A percentile compares a stretch with the other conserved stretches of the same genome.
Evolutionary conservation across 2,888 invertebrate genomes (phyloP).

Genomic region (Cryptosula pallasiana): DNA sequence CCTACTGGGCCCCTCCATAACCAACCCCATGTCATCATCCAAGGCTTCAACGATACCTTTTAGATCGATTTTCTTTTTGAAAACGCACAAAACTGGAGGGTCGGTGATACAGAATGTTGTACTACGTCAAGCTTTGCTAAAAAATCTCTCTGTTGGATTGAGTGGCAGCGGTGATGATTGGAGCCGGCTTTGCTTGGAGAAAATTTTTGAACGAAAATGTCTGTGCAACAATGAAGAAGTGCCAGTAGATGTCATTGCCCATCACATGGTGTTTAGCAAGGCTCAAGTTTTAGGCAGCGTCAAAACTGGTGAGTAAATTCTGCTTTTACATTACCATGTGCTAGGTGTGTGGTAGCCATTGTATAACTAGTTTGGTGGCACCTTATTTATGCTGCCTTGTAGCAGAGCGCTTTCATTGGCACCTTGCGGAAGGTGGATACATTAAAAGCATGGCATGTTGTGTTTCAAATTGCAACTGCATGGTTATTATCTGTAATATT

Average conservation of each 20-base stretch:
- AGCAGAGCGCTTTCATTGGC: too few relatives aligned
- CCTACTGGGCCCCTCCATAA: too few relatives aligned
- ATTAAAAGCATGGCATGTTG: too few relatives aligned
- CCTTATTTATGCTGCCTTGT: too few relatives aligned
- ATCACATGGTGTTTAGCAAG: slow-evolving; percentile 9
- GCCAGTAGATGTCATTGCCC: background rate
- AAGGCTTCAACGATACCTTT: too few relatives aligned
- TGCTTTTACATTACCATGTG: too few relatives aligned
- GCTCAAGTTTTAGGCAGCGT: background rate
- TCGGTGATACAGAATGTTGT: background rate
- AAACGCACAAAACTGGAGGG: slow-evolving; percentile 9
- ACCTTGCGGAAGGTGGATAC: too few relatives aligned
- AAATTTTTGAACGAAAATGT: background rate
- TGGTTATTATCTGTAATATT: too few relatives aligned
- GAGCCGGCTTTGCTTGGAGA: background rate
- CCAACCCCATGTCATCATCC: too few relatives aligned
- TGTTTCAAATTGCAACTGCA: too few relatives aligned
- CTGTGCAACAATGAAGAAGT: background rate
- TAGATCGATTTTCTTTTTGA: background rate
- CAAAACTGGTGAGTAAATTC: background rate
- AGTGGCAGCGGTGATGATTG: background rate
- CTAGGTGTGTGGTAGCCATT: too few relatives aligned
- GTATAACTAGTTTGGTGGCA: too few relatives aligned
- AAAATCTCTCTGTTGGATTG: background rate
- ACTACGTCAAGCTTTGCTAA: background rate